Percentiles rank a stretch among this genome's conserved stretches.
Evolutionary conservation across 2,888 invertebrate species (phyloP).

Genomic region (Acronicta alni): DNA sequence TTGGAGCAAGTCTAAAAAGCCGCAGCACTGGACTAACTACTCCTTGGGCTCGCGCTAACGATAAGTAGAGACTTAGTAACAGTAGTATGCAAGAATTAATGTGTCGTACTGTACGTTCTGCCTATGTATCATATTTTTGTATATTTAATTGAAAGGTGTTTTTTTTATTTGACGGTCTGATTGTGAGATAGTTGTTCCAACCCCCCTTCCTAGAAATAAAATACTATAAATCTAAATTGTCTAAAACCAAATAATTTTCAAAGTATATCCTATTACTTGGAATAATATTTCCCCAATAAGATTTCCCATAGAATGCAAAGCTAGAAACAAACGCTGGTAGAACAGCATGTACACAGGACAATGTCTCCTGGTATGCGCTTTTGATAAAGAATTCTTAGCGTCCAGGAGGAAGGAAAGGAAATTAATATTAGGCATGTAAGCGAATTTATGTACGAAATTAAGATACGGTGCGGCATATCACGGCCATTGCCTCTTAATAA

Average conservation of each 20-base stretch:
- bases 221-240: neutral
- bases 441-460: constrained; percentile 20
- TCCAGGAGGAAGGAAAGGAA: constrained; percentile 39
- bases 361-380: constrained; percentile 16
- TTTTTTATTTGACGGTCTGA: constrained; percentile 26
- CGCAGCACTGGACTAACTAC: neutral
- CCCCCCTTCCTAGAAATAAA: neutral
- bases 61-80: no score
- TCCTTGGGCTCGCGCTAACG: no score
- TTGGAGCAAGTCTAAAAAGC: no score
- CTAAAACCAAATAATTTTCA: neutral
- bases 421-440: constrained; percentile 36
- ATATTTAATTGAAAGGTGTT: constrained; percentile 38
- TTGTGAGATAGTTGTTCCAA: constrained; percentile 29
- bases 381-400: constrained; percentile 24
- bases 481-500: constrained; percentile 6
- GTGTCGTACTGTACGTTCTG: no score
- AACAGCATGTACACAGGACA: constrained; percentile 27
- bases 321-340: constrained; percentile 13
- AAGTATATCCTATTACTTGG: no score
- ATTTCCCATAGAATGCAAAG: constrained; percentile 4
- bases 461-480: constrained; percentile 19
- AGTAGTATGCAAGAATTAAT: no score
- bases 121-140: constrained; percentile 41
- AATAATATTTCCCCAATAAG: neutral